Evolutionary conservation across 2,113 vertebrate genomes (phyloP).

Genomic region (Pavo muticus): DNA sequence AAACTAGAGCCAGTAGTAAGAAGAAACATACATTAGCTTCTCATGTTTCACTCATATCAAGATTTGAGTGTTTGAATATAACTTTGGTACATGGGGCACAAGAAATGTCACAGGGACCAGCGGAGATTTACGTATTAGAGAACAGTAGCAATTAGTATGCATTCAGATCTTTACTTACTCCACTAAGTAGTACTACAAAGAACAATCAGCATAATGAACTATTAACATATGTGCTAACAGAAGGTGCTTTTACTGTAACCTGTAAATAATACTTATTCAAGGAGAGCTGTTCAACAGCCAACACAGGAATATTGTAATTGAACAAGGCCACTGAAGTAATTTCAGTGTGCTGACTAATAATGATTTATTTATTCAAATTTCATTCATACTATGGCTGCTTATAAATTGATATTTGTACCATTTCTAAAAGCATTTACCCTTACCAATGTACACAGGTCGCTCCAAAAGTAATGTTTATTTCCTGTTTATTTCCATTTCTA

Average conservation of each 20-base stretch:
- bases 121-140: not conserved
- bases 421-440: not conserved
- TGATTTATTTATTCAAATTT: not conserved
- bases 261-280: not conserved
- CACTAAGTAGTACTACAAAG: not conserved
- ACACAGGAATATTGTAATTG: not conserved
- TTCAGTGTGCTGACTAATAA: not conserved
- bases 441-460: not conserved
- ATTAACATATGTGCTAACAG: not conserved
- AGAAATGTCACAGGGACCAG: not conserved
- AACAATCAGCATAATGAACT: not conserved
- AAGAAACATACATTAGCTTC: not conserved
- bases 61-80: not conserved
- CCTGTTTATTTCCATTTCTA: too few species aligned
- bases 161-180: not conserved
- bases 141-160: rapidly evolving
- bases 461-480: too few species aligned
- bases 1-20: not conserved
- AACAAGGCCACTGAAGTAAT: not conserved
- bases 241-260: not conserved
- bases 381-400: not conserved
- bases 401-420: not conserved
- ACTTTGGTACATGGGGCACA: not conserved
- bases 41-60: not conserved
- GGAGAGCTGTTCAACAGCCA: not conserved